Base-by-base conservation (phyloP, 2,113 vertebrate genomes). In the Vulpes vulpes region DNA sequence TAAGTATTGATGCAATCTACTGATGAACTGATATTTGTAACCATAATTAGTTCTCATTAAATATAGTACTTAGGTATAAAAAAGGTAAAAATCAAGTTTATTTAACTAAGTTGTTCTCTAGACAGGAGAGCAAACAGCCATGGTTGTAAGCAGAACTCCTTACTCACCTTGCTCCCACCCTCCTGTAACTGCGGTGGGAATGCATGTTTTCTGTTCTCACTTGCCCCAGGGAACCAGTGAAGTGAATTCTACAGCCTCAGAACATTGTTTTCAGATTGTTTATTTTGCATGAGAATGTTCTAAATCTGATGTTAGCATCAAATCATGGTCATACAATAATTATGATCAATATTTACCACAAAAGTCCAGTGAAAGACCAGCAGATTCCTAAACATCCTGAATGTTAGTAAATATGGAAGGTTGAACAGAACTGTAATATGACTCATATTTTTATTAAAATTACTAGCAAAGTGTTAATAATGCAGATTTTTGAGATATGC, bases 1-100 rank as follows among this genome's bases (percentile, higher is more conserved):
- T 86, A 96, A 94, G 81, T 76, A 17, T 15, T 92, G 32, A 94
- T 95, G 12, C 11, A 94, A 38, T 73, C 53, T 51, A 43, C 64
- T 67, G n/a, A 96, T 11, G 32, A 91, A 91, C 1, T 64, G 38
- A 15, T 85, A 95, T 43, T 35, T 96, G 78, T 71, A n/a, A 59
- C 43, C 8, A 60, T 12, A 60, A 87, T 86, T 74, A 60, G 11
- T 49, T 67, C 9, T 73, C 62, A 11, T 60, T 87, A 74, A 60
- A 22, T 32, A 15, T 82, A 43, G 43, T 43, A 78, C 55, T 19
- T 81, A 89, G 53, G 15, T 89, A 94, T 51, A 8, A 64, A 94
- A 53, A 43, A 82, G 20, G 55, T 23, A 60, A 76, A 27, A 83
- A 32, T 76, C 5, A 57, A 38, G 2, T 69, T 81, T 30, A 67